phyloP scores from a whole-genome alignment of 1,140 invertebrate species.

The Dendroctonus valens region DNA sequence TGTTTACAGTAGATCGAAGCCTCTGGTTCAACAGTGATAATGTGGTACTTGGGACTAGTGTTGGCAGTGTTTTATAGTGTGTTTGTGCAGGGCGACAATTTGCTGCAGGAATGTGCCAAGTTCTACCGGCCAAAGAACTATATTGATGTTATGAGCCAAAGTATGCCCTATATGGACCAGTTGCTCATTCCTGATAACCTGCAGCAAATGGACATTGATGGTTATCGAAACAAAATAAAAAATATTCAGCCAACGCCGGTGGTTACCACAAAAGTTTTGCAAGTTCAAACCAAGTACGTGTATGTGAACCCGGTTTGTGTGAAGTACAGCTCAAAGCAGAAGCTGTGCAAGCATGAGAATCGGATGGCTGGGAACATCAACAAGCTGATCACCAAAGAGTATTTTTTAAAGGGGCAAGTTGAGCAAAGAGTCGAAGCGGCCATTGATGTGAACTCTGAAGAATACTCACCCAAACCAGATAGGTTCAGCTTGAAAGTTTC shows the following conservation, averaged over 20 bases:
- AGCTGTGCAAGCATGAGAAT: constrained; percentile 31
- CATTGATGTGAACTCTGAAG: constrained; percentile 6
- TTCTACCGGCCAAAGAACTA: constrained; percentile 46
- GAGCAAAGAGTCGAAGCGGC: constrained; percentile 13
- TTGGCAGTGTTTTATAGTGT: constrained; percentile 16
- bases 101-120: constrained; percentile 37
- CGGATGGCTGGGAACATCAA: constrained; percentile 34
- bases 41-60: constrained; percentile 24
- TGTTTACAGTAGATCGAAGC: constrained; percentile 10
- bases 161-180: constrained; percentile 45
- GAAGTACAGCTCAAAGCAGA: constrained; percentile 42
- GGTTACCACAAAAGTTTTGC: constrained; percentile 43
- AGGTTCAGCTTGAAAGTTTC: constrained; percentile 22
- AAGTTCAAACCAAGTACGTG: constrained; percentile 44
- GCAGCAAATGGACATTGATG: neutral
- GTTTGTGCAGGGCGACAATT: constrained; percentile 21
- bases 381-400: constrained; percentile 44
- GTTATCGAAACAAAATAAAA: constrained; percentile 10
- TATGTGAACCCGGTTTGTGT: constrained; percentile 46
- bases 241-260: constrained; percentile 40
- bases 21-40: constrained; percentile 21
- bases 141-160: constrained; percentile 39
- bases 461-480: constrained; percentile 7
- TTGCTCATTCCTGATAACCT: constrained; percentile 39
- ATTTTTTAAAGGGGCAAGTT: constrained; percentile 35